These are phyloP conservation scores for Rhineura floridana DNA, from an alignment of 2,113 vertebrate genomes.

Conservation along the genomic window DNA sequence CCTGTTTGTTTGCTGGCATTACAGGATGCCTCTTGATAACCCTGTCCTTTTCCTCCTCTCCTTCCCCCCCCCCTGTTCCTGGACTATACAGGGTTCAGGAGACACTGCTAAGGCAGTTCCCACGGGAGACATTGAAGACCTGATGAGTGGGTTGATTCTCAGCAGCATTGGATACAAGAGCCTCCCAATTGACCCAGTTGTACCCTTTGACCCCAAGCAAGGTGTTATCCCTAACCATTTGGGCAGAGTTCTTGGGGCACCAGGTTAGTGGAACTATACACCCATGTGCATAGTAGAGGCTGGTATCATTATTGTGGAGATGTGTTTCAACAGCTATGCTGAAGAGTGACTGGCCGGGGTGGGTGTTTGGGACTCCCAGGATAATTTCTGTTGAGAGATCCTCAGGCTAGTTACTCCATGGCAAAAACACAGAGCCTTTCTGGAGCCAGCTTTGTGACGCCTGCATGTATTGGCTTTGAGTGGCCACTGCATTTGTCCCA, in stretches of 20 bases:
- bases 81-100: conserved; percentile 78
- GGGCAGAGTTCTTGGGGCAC: conserved; percentile 82
- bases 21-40: background rate
- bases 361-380: background rate
- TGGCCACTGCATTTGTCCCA: background rate
- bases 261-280: conserved; percentile 77
- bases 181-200: conserved; percentile 79
- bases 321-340: background rate
- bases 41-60: background rate
- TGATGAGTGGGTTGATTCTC: conserved; percentile 89
- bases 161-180: conserved; percentile 95
- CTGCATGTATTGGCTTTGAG: background rate
- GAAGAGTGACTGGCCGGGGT: background rate
- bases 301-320: background rate
- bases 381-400: background rate
- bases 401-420: too few relatives aligned
- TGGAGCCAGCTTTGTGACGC: background rate
- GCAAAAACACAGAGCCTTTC: background rate
- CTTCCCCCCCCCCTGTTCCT: background rate
- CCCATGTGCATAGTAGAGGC: fast-evolving
- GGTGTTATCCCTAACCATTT: conserved; percentile 87
- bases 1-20: background rate
- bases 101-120: conserved; percentile 80
- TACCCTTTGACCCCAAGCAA: conserved; percentile 85
- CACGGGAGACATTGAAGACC: conserved; percentile 85